A percentile compares a stretch with the other conserved stretches of the same genome.
Conservation (phyloP, 2,888 invertebrate genomes). For the Chrysolina haemoptera region DNA sequence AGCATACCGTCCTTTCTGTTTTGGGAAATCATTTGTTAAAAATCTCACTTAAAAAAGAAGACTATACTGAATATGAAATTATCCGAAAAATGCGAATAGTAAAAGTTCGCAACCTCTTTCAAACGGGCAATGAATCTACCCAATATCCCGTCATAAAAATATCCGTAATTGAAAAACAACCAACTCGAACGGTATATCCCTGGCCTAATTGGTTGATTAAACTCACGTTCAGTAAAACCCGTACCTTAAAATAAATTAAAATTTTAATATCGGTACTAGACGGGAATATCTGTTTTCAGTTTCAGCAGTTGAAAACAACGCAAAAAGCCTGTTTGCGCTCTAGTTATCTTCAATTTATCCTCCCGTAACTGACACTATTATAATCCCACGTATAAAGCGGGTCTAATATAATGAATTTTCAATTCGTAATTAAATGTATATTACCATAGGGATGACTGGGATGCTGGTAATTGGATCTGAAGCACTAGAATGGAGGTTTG, state of each 20-base stretch:
- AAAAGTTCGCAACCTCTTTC: not conserved
- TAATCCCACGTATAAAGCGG: slow-evolving; percentile 53
- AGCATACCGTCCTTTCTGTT: too few relatives aligned
- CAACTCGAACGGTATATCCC: slow-evolving; percentile 1
- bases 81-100: not conserved
- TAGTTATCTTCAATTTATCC: slow-evolving; percentile 41
- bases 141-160: slow-evolving; percentile 1
- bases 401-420: slow-evolving; percentile 56
- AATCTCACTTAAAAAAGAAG: too few relatives aligned
- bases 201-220: slow-evolving; percentile 8
- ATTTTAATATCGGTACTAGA: slow-evolving; percentile 32
- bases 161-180: not conserved
- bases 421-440: slow-evolving; percentile 57
- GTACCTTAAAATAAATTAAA: slow-evolving; percentile 40
- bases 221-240: slow-evolving; percentile 27
- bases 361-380: slow-evolving; percentile 50
- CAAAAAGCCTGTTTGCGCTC: slow-evolving; percentile 28
- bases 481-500: slow-evolving; percentile 43
- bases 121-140: not conserved
- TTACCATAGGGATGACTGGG: slow-evolving; percentile 48
- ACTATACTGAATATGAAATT: not conserved
- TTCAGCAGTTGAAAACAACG: slow-evolving; percentile 29
- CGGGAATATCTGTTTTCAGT: slow-evolving; percentile 31
- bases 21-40: too few relatives aligned
- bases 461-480: slow-evolving; percentile 46